Evolutionary conservation across 2,888 invertebrate species (phyloP).

Genomic region (Podotricha telesiphe): DNA sequence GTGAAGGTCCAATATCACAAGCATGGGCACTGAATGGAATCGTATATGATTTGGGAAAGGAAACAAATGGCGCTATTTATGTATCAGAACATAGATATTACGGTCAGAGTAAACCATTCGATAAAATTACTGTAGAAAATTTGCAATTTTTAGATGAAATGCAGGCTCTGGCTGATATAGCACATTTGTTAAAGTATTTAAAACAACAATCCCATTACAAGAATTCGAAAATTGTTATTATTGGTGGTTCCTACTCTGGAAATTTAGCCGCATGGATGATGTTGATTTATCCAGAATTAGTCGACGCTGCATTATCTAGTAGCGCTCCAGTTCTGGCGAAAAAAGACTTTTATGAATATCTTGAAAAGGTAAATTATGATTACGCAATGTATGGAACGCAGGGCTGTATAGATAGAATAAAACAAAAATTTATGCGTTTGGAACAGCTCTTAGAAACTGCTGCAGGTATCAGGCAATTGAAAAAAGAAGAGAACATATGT

Average conservation of each 20-base stretch:
- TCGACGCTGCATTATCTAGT: constrained; percentile 71
- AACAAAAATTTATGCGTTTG: constrained; percentile 58
- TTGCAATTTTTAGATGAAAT: constrained; percentile 64
- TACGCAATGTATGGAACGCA: constrained; percentile 64
- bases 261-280: constrained; percentile 76
- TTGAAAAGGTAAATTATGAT: constrained; percentile 68
- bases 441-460: constrained; percentile 57
- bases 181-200: constrained; percentile 56
- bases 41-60: constrained; percentile 66
- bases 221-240: constrained; percentile 66
- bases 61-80: constrained; percentile 72
- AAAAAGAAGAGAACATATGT: constrained; percentile 68
- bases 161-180: constrained; percentile 71
- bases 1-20: constrained; percentile 61
- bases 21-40: constrained; percentile 61
- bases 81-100: constrained; percentile 73
- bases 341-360: constrained; percentile 69
- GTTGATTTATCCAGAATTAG: constrained; percentile 65
- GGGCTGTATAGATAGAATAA: constrained; percentile 59
- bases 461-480: constrained; percentile 60
- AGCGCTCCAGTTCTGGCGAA: constrained; percentile 74
- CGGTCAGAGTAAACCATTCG: constrained; percentile 67
- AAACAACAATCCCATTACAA: constrained; percentile 54
- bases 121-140: constrained; percentile 56
- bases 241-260: constrained; percentile 74